Conservation (phyloP, 2,888 invertebrate species). For the Mythimna albipuncta region DNA sequence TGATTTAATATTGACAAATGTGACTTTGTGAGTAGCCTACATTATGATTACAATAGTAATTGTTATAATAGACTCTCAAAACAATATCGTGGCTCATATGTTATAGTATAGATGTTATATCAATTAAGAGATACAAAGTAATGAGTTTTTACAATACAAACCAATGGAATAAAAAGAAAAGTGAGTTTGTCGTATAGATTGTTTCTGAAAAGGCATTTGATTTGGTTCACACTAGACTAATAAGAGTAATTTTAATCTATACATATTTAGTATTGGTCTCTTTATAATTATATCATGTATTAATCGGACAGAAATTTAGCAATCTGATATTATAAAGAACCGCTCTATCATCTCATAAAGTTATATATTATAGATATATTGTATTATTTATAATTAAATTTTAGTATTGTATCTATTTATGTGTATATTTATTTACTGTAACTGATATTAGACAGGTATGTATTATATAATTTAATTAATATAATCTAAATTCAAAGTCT, state of each 20-base stretch:
- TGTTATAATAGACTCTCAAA: slow-evolving; percentile 23
- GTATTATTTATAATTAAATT: too few species aligned
- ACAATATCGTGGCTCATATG: slow-evolving; percentile 7
- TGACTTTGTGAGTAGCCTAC: not conserved
- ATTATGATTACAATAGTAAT: slow-evolving; percentile 24
- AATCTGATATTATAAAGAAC: not conserved
- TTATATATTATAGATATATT: too few species aligned
- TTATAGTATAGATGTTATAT: slow-evolving; percentile 13
- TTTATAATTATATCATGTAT: too few species aligned
- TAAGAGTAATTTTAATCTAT: not conserved
- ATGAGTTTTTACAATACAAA: not conserved
- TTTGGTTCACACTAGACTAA: not conserved
- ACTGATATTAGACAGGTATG: too few species aligned
- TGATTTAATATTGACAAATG: slow-evolving; percentile 5
- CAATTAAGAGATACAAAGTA: not conserved
- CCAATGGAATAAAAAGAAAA: not conserved
- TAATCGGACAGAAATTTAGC: not conserved
- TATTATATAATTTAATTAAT: too few species aligned
- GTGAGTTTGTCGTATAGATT: not conserved
- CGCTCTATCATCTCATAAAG: too few species aligned
- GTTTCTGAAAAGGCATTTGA: slow-evolving; percentile 3
- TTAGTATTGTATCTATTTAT: too few species aligned
- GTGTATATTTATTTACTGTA: too few species aligned
- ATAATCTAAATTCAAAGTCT: too few species aligned
- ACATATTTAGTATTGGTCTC: not conserved